These are phyloP conservation scores for Agelaius tricolor DNA, from an alignment of 2,113 vertebrate genomes.

Conservation along the genomic window DNA sequence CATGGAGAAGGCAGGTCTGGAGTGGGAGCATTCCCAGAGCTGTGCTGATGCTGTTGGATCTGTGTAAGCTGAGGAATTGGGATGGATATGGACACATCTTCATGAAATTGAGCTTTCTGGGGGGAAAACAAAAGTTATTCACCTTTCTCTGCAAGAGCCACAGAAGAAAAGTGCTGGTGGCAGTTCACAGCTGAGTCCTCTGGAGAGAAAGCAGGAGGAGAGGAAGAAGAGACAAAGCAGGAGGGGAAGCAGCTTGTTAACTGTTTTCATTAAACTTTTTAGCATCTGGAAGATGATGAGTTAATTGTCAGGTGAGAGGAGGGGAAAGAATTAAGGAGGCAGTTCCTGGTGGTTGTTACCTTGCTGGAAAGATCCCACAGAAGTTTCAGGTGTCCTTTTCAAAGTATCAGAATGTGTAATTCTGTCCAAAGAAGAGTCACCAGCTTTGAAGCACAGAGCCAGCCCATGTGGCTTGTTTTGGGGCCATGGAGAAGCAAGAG, in stretches of 20 bases:
- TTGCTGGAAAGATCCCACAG: background rate
- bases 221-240: background rate
- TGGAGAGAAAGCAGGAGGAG: background rate
- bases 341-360: background rate
- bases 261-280: background rate
- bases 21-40: background rate
- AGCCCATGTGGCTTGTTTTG: background rate
- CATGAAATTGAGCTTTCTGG: rapidly evolving
- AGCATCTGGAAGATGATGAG: background rate
- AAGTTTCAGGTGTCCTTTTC: background rate
- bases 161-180: background rate
- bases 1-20: background rate
- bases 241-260: background rate
- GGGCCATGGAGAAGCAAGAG: background rate
- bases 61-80: rapidly evolving
- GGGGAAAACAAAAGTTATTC: background rate
- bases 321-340: background rate
- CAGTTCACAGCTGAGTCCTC: background rate
- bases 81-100: background rate
- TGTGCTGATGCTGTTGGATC: background rate
- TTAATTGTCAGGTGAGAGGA: background rate
- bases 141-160: background rate
- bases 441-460: background rate
- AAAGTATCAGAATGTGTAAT: background rate
- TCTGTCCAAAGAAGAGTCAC: background rate